Percentiles rank a stretch among this genome's conserved stretches.
Evolutionary conservation across 2,797 vertebrate species (phyloP).

Genomic region (Strix occidentalis): DNA sequence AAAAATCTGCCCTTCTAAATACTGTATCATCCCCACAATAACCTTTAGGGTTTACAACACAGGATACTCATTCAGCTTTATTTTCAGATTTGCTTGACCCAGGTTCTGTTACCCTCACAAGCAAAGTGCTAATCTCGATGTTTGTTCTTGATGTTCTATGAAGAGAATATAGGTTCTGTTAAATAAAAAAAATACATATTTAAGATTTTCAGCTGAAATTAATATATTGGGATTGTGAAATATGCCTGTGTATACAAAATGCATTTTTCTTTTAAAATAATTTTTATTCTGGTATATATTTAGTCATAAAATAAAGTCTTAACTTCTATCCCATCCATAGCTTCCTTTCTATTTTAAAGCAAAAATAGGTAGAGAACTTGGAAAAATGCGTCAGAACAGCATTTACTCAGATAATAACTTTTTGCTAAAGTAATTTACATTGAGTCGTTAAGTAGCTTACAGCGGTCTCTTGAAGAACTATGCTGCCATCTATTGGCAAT

Average conservation of each 20-base stretch:
- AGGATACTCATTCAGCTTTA: neutral
- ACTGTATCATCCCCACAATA: neutral
- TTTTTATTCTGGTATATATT: neutral
- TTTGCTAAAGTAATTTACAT: slow-evolving; percentile 13
- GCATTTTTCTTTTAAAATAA: neutral
- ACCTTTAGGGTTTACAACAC: neutral
- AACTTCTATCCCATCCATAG: neutral
- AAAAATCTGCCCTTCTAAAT: neutral
- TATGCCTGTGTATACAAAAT: neutral
- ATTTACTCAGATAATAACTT: slow-evolving; percentile 22
- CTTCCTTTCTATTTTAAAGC: neutral
- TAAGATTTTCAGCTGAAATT: neutral
- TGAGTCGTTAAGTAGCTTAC: neutral
- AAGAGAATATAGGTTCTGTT: neutral
- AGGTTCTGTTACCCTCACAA: neutral
- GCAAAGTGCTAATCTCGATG: neutral
- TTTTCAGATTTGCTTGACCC: neutral
- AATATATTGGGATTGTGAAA: neutral
- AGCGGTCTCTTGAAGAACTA: slow-evolving; percentile 51
- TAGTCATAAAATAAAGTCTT: neutral
- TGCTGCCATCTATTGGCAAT: slow-evolving; percentile 77
- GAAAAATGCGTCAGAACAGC: slow-evolving; percentile 20
- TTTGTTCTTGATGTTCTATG: neutral
- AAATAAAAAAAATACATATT: neutral
- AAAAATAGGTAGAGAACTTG: neutral